Base-by-base conservation (phyloP, 92 coral and sea anemone genomes). In the Scolanthus callimorphus region DNA sequence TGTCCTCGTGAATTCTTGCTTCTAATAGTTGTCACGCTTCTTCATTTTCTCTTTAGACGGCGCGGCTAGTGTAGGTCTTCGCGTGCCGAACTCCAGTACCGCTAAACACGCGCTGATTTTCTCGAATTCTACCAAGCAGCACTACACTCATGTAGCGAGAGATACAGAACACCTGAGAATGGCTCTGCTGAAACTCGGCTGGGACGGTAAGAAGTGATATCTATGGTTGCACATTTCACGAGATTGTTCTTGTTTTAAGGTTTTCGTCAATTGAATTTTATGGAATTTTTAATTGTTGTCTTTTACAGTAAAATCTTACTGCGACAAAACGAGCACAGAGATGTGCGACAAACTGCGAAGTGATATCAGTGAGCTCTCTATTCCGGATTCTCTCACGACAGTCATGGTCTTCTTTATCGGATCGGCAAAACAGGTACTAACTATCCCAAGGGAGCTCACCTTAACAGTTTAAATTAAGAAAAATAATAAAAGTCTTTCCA, bases 381-480 rank as follows among this genome's bases (percentile, higher is more conserved):
- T n/a, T n/a, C 70, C 59, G 17, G 50, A 71, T 29, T 25, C 49
- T 3, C 23, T 37, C 51, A 73, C 34, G 30, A 27, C 59, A 9
- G 86, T 87, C 17, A 73, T 87, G 96, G 49, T 87, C 6, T 78
- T 82, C 62, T 87, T 77, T 59, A 74, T 87, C 46, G 96, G 96
- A 10, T 62, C 54, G 31, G 77, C 76, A 13, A 17, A 52, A 25
- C 61, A 64, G 81, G n/a, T n/a, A n/a, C n/a, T n/a, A n/a, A n/a
- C n/a, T n/a, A n/a, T n/a, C n/a, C n/a, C n/a, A n/a, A n/a, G n/a
- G n/a, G n/a, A n/a, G n/a, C n/a, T n/a, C n/a, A n/a, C n/a, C n/a
- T n/a, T n/a, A n/a, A n/a, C n/a, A n/a, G n/a, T n/a, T n/a, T n/a
- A n/a, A n/a, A n/a, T n/a, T n/a, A n/a, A n/a, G n/a, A n/a, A n/a